Evolutionary conservation across 2,113 vertebrate species (phyloP), one percentile per base, ranked within the genome.

Genomic region (Varanus komodoensis): DNA sequence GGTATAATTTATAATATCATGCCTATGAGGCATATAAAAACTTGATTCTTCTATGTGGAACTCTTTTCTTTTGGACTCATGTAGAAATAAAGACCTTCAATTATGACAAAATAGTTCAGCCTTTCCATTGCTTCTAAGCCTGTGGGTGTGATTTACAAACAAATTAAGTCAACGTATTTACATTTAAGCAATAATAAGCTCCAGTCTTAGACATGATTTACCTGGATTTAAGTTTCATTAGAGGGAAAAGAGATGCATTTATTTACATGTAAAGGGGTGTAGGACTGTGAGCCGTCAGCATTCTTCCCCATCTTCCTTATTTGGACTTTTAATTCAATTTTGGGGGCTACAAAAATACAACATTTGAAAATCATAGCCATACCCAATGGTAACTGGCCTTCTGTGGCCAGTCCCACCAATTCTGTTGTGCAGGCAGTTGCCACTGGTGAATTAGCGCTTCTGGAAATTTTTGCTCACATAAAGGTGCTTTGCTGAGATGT

Each of bases 31-130:
- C 38, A 82, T 87, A 75, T 83, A 75, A 82, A 77, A 82, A 84
- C 78, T 71, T 84, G 80, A 61, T 75, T 21, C 25, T 9, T 82
- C 34, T 74, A 32, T 52, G n/a, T 68, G 57, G 17, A 87, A 75
- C 48, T 27, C 21, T 86, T 54, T 73, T n/a, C 32, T 74, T 86
- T 23, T 74, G 34, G 8, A 38, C 23, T 32, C 27, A 5, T 54
- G 14, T 69, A 69, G 83, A 57, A 57, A 79, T 32, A 74, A 68
- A 87, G 32, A 21, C 1, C 34, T 83, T 83, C 38, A 75, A 50
- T 25, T 75, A 29, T 75, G 71, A 84, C 44, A 89, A 84, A 77
- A 75, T 84, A 84, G 50, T 77, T 89, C 50, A 88, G 69, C 54
- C 29, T 67, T 44, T 75, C 38, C 12, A n/a, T 64, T n/a, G 27